phyloP scores from a whole-genome alignment of 2,113 vertebrate genomes.

The Eretmochelys imbricata region DNA sequence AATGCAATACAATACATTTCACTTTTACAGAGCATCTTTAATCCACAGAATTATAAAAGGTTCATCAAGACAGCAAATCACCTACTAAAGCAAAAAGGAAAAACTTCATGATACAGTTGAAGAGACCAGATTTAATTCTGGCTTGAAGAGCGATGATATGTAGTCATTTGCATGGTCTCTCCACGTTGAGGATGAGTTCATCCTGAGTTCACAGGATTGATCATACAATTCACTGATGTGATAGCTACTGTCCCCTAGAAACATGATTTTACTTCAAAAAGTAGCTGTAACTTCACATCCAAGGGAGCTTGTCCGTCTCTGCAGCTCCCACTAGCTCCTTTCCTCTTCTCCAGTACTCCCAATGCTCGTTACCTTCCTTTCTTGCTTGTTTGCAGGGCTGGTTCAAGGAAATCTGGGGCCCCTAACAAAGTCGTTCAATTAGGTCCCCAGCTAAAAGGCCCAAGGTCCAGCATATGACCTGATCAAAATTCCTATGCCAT shows the following conservation, averaged over 20 bases:
- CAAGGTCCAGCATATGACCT: background rate
- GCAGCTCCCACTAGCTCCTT: background rate
- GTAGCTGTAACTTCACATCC: background rate
- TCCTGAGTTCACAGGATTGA: background rate
- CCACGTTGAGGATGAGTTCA: background rate
- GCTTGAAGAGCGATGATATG: background rate
- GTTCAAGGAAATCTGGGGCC: too few species aligned
- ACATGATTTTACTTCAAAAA: background rate
- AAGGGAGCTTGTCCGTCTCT: background rate
- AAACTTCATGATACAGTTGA: constrained; percentile 8
- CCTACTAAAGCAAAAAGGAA: background rate
- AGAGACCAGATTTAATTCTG: background rate
- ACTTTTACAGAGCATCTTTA: background rate
- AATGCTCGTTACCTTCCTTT: background rate
- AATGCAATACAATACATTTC: background rate
- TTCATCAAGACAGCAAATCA: background rate
- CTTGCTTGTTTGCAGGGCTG: background rate
- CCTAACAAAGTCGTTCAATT: background rate
- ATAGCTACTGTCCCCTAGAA: background rate
- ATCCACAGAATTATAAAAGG: background rate
- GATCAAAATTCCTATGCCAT: background rate
- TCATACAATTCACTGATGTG: background rate
- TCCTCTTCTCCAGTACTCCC: fast-evolving
- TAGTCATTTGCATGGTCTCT: background rate
- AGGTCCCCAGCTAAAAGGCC: background rate